Percentiles rank a stretch among this genome's conserved stretches.
phyloP scores from a whole-genome alignment of 1,140 invertebrate species.

The Zaprionus capensis region DNA sequence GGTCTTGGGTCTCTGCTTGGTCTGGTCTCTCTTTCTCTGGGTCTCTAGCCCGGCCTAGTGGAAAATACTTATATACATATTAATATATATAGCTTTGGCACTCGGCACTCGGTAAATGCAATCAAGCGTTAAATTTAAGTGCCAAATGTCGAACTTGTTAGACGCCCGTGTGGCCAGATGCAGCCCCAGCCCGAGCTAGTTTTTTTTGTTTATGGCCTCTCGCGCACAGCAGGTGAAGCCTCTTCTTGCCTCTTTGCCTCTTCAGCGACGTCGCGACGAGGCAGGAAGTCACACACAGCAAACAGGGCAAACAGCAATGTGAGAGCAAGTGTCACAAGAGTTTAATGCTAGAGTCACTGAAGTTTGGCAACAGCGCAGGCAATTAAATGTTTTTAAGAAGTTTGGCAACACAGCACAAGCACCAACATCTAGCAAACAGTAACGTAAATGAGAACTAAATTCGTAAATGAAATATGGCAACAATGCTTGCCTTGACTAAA shows the following conservation, averaged over 20 bases:
- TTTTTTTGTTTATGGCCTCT: slow-evolving; percentile 64
- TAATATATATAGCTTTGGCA: slow-evolving; percentile 44
- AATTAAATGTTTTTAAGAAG: slow-evolving; percentile 18
- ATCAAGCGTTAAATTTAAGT: slow-evolving; percentile 82
- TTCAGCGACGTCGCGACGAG: not conserved
- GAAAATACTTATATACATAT: slow-evolving; percentile 38
- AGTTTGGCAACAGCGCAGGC: slow-evolving; percentile 24
- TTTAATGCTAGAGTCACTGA: slow-evolving; percentile 20
- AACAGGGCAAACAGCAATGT: not conserved
- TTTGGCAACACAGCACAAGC: slow-evolving; percentile 25
- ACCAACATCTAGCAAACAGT: too few species aligned
- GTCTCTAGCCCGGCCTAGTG: slow-evolving; percentile 8
- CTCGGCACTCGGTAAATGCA: slow-evolving; percentile 51
- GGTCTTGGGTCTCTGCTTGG: not conserved
- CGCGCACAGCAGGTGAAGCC: slow-evolving; percentile 38
- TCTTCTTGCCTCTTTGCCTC: not conserved
- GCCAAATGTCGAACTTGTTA: slow-evolving; percentile 79
- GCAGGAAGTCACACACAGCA: slow-evolving; percentile 37
- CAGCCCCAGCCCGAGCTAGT: slow-evolving; percentile 27
- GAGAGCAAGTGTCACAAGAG: slow-evolving; percentile 41
- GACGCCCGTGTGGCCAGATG: slow-evolving; percentile 60
- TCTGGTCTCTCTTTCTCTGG: not conserved
- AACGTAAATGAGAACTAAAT: too few species aligned
- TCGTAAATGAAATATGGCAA: slow-evolving; percentile 16
- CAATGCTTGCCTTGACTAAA: slow-evolving; percentile 26